A percentile compares a stretch with the other conserved stretches of the same genome.
Evolutionary conservation across 1,140 invertebrate genomes (phyloP).

Genomic region (Drosophila micromelanica): DNA sequence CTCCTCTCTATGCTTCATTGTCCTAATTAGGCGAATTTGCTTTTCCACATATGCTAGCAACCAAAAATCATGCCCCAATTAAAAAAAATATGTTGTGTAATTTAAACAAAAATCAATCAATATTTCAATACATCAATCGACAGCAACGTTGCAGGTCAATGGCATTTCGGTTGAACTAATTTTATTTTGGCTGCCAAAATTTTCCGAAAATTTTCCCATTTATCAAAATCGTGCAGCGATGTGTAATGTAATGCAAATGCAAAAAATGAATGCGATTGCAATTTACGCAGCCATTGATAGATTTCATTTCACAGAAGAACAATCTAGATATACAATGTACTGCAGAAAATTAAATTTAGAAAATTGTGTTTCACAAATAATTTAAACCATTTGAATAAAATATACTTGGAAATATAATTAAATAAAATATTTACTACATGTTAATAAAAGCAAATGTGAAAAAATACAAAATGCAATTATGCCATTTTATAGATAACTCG

Average conservation of each 20-base stretch:
- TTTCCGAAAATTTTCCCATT: conserved; percentile 41
- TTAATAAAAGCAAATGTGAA: no score
- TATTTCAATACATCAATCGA: conserved; percentile 56
- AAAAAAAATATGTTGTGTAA: not conserved
- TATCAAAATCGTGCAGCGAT: conserved; percentile 68
- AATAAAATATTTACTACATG: not conserved
- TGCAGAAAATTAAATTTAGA: not conserved
- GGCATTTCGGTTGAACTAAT: conserved; percentile 58
- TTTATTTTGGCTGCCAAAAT: conserved; percentile 51
- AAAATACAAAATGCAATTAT: no score
- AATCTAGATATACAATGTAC: not conserved
- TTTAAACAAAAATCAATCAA: conserved; percentile 62
- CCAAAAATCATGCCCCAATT: not conserved
- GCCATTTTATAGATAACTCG: not conserved
- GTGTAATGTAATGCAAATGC: conserved; percentile 53
- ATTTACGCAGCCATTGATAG: conserved; percentile 35
- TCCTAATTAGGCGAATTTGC: not conserved
- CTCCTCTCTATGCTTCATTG: not conserved
- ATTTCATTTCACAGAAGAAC: conserved; percentile 11
- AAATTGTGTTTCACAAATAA: not conserved
- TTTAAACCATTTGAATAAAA: not conserved
- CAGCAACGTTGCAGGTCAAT: conserved; percentile 56
- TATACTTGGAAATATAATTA: not conserved
- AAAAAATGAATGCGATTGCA: conserved; percentile 25
- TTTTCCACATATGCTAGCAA: not conserved